A percentile compares a stretch with the other conserved stretches of the same genome.
Conservation (phyloP, 2,113 vertebrate genomes). For the Hystrix cristata region DNA sequence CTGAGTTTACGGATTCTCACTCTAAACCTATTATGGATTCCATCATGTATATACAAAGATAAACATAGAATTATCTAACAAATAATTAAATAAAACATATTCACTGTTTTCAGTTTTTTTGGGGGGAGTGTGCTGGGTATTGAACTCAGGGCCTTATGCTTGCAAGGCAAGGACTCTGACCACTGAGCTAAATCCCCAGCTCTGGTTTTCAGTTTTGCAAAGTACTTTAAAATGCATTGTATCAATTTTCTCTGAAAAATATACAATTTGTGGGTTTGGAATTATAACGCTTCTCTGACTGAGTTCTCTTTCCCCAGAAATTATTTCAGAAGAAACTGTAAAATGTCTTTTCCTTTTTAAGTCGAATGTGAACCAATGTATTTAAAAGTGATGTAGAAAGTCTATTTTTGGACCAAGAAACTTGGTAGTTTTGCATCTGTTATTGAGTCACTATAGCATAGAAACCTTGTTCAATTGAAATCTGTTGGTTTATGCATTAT, state of each 20-base stretch:
- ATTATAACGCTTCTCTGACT: not conserved
- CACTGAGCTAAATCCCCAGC: too few relatives aligned
- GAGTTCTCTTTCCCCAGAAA: not conserved
- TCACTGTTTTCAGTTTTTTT: not conserved
- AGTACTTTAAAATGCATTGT: too few relatives aligned
- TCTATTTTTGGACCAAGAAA: not conserved
- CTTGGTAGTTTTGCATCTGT: not conserved
- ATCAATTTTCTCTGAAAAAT: not conserved
- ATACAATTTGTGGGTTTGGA: accelerated
- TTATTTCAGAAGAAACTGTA: not conserved
- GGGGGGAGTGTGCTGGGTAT: too few relatives aligned
- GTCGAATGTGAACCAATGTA: not conserved
- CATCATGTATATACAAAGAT: not conserved
- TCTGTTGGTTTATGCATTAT: slow-evolving; percentile 13
- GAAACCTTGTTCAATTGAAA: not conserved
- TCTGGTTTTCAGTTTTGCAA: not conserved
- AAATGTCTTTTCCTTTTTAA: not conserved
- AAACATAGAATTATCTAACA: not conserved
- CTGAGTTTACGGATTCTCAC: not conserved
- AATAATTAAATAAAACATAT: not conserved
- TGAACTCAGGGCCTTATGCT: too few relatives aligned
- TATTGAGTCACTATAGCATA: not conserved
- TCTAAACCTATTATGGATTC: not conserved
- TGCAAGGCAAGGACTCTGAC: too few relatives aligned
- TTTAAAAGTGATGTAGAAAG: not conserved